Conservation (phyloP, 2,113 vertebrate species). For the Scolopax mira region DNA sequence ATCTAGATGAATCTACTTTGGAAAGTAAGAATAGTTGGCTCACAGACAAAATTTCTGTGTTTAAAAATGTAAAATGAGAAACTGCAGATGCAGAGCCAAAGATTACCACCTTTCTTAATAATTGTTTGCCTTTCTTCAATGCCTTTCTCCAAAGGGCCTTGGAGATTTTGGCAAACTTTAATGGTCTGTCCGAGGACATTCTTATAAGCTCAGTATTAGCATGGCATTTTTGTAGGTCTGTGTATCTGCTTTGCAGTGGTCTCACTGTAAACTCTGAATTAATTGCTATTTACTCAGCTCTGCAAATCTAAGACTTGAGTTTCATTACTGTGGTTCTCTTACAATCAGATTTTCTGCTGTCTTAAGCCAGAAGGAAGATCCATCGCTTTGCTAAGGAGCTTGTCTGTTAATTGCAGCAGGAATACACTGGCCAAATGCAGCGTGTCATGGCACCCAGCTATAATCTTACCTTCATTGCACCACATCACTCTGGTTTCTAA, state of each 20-base stretch:
- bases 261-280: not conserved
- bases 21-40: not conserved
- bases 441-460: not conserved
- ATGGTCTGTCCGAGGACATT: not conserved
- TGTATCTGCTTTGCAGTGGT: not conserved
- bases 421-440: not conserved
- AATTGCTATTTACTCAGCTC: not conserved
- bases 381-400: not conserved
- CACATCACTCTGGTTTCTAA: not conserved
- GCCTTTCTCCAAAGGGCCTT: not conserved
- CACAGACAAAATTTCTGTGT: not conserved
- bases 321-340: not conserved
- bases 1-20: not conserved
- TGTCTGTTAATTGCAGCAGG: not conserved
- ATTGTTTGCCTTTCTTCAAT: not conserved
- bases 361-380: not conserved
- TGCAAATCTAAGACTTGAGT: not conserved
- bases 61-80: not conserved
- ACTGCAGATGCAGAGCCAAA: not conserved
- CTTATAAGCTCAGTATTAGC: not conserved
- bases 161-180: not conserved
- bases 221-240: not conserved
- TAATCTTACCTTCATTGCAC: not conserved
- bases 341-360: not conserved
- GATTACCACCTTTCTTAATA: not conserved